These are phyloP conservation scores for Phortica okadai DNA, from an alignment of 2,888 invertebrate species.

Conservation along the genomic window DNA sequence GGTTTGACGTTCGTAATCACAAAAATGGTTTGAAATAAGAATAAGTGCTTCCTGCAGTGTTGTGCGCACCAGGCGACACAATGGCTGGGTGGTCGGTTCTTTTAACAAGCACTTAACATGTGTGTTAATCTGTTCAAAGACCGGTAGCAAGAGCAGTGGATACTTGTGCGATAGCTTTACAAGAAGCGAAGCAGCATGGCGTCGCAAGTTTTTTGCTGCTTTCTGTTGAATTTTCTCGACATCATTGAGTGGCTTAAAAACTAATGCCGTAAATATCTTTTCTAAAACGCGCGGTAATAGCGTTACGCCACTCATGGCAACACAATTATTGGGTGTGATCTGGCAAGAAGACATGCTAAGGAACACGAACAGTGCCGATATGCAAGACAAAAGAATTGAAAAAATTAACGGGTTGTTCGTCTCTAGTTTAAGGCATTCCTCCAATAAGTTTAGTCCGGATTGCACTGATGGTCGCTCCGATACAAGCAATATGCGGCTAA, in stretches of 20 bases:
- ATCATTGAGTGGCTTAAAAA: constrained; percentile 84
- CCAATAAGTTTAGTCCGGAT: constrained; percentile 86
- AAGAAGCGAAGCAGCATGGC: constrained; percentile 92
- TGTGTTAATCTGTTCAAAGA: constrained; percentile 89
- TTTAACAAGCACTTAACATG: constrained; percentile 85
- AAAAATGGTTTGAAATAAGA: constrained; percentile 92
- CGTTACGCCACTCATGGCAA: constrained; percentile 81
- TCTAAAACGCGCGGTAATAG: constrained; percentile 88
- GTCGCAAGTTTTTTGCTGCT: constrained; percentile 88
- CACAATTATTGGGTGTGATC: constrained; percentile 80
- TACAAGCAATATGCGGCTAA: constrained; percentile 85
- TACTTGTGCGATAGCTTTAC: constrained; percentile 93
- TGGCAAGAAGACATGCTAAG: constrained; percentile 91
- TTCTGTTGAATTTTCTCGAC: constrained; percentile 78
- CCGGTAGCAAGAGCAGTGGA: constrained; percentile 88
- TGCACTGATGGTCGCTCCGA: constrained; percentile 86
- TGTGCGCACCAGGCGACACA: constrained; percentile 79
- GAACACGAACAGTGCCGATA: constrained; percentile 94
- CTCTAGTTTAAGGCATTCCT: constrained; percentile 85
- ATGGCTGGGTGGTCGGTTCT: constrained; percentile 79
- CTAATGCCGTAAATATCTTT: constrained; percentile 91
- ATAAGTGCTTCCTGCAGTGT: constrained; percentile 88
- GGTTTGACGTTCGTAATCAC: constrained; percentile 83
- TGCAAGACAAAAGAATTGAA: constrained; percentile 91
- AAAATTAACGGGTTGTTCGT: constrained; percentile 88